These are phyloP conservation scores for Megaceryle torquata DNA, from an alignment of 2,113 vertebrate genomes.

Conservation along the genomic window DNA sequence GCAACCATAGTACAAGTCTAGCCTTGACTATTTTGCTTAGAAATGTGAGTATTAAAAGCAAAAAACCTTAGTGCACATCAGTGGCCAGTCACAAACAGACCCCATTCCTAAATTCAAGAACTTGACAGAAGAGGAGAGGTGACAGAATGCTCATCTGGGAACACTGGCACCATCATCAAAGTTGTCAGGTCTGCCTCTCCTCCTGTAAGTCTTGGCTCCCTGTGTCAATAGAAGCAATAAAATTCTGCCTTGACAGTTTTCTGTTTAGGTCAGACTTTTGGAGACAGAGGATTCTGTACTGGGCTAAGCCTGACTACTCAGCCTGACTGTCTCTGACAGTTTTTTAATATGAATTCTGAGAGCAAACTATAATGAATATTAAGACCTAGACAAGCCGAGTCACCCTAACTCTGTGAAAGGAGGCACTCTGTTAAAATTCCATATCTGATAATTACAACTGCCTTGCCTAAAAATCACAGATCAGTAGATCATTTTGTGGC, in stretches of 20 bases:
- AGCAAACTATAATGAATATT: neutral
- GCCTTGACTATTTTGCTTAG: neutral
- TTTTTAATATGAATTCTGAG: neutral
- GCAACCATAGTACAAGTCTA: neutral
- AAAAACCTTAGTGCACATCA: neutral
- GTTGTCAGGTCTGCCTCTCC: neutral
- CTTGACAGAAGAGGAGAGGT: neutral
- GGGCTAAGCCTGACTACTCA: neutral
- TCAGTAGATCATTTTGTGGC: neutral
- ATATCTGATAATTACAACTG: neutral
- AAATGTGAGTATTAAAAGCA: neutral
- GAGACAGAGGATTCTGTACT: neutral
- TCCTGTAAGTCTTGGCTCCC: neutral
- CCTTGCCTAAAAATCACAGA: neutral
- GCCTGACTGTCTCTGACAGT: neutral
- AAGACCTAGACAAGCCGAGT: neutral
- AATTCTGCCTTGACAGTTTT: neutral
- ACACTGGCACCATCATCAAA: neutral
- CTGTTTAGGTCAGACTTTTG: neutral
- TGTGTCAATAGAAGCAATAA: neutral
- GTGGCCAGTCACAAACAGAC: neutral
- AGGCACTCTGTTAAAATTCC: neutral
- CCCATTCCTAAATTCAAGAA: neutral
- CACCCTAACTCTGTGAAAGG: neutral
- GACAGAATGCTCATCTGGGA: neutral